Evolutionary conservation across 1,140 invertebrate genomes (phyloP), one percentile per base, ranked within the genome.

Genomic region (Chrysomallon squamiferum): DNA sequence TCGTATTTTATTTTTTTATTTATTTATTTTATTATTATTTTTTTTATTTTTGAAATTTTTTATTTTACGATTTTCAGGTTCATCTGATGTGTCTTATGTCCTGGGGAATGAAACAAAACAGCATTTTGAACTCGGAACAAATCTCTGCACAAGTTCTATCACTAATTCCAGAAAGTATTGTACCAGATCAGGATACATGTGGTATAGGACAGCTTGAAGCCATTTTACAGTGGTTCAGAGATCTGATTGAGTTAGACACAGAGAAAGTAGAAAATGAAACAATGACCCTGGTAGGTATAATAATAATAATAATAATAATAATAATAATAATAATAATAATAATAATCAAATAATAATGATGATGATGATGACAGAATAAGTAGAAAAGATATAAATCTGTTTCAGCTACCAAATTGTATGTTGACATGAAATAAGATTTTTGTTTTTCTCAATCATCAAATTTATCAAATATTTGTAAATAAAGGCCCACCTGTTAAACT

Each of bases 41-140:
- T 43, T 13, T 13, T 13, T 13, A 43, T 11, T 43, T 43, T 43
- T 43, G 41, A 43, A 43, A 13, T n/a, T n/a, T 43, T 43, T 43
- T n/a, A 43, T 11, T 11, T n/a, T n/a, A 43, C 41, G 11, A 0
- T 32, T 61, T 57, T 11, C 59, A 81, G 79, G 75, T 78, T 27
- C 92, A 94, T 82, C 81, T 97, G 18, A 83, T 97, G 20, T 93
- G 92, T 81, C 91, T 93, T 86, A 79, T 97, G 9, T 89, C 90
- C 0, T 91, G 94, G 85, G 93, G 94, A 6, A 90, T 92, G 80
- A 90, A 89, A 79, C 84, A 96, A 0, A 97, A 95, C 86, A 73
- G 83, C 20, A 75, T 91, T 33, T 85, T 94, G 41, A 93, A 92
- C 82, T 86, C 91, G 72, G 86, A 89, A 47, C 85, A 89, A 29